Evolutionary conservation across 1,140 invertebrate species (phyloP), one percentile per base, ranked within the genome.

Genomic region (Epicauta chinensis): DNA sequence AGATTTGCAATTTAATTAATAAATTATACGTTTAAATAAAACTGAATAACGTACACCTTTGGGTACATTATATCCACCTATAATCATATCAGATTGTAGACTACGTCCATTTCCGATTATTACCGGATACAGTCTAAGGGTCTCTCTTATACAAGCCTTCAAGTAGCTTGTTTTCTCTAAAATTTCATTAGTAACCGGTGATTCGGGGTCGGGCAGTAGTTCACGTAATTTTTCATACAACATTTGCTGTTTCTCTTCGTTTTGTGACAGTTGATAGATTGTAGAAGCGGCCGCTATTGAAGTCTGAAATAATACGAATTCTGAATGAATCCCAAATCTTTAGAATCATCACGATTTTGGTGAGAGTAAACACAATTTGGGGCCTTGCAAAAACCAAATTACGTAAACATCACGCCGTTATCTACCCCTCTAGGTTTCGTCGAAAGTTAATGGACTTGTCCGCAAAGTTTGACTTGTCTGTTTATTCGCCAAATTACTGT

Each of bases 111-210:
- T 89, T 37, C 90, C 90, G 56, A 93, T 82, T 16, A 92, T 89
- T 10, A 93, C 89, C 7, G 91, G 90, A 69, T 85, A 89, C 73
- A 95, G 81, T 68, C 89, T 81, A 56, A 94, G 77, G 2, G 88
- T 85, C 78, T 96, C 92, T 68, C 92, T 93, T 7, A 96, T 82
- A 65, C 88, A 93, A 3, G 91, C 90, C 69, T 87, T 86, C 17
- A 94, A 73, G 65, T 91, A 94, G 10, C 79, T 79, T 62, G 92
- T 72, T 55, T 81, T 77, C 43, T 87, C 83, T 29, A 92, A 72
- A 50, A 80, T 77, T 50, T 77, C 72, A 36, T 77, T 73, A 52
- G 82, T 82, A 13, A 93, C 69, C 38, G 72, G 62, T 38, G 73
- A 71, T 51, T 78, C 69, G 31, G 62, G 55, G 38, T 70, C 51